Conservation (phyloP, 2,888 invertebrate species). For the Erebia ligea region DNA sequence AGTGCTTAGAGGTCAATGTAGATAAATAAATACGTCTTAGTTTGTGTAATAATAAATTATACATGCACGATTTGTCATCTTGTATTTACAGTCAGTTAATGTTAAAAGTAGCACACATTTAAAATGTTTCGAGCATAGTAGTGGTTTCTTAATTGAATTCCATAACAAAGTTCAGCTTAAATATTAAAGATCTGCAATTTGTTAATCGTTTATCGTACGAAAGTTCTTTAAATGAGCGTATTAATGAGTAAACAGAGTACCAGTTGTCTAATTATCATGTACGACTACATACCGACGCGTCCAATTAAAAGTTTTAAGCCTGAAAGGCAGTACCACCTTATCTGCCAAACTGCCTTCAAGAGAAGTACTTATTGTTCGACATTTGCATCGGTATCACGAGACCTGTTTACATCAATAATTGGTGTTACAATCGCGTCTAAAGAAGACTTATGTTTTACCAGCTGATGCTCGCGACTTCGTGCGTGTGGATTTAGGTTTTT, state of each 20-base stretch:
- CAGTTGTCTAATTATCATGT: slow-evolving; percentile 31
- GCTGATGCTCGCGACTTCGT: background rate
- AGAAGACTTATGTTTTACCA: background rate
- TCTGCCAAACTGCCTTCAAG: slow-evolving; percentile 38
- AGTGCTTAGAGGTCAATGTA: background rate
- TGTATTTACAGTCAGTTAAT: background rate
- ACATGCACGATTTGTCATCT: background rate
- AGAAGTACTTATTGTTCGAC: slow-evolving; percentile 45
- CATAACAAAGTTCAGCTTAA: slow-evolving; percentile 14
- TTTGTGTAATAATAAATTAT: background rate
- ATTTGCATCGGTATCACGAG: slow-evolving; percentile 56
- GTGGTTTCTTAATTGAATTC: slow-evolving; percentile 6
- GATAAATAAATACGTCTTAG: no score
- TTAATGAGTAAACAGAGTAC: slow-evolving; percentile 21
- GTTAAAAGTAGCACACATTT: background rate
- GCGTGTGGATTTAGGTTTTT: no score
- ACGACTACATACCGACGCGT: slow-evolving; percentile 30
- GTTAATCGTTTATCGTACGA: slow-evolving; percentile 17
- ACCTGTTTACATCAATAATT: slow-evolving; percentile 15
- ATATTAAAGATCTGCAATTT: slow-evolving; percentile 17
- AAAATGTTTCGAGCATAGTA: background rate
- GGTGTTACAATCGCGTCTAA: slow-evolving; percentile 4
- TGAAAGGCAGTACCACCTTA: slow-evolving; percentile 36
- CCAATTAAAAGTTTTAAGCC: slow-evolving; percentile 40
- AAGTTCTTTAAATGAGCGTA: slow-evolving; percentile 21